Evolutionary conservation across 2,888 invertebrate species (phyloP), one percentile per base, ranked within the genome.

Genomic region (Aspidiotus rigidus): DNA sequence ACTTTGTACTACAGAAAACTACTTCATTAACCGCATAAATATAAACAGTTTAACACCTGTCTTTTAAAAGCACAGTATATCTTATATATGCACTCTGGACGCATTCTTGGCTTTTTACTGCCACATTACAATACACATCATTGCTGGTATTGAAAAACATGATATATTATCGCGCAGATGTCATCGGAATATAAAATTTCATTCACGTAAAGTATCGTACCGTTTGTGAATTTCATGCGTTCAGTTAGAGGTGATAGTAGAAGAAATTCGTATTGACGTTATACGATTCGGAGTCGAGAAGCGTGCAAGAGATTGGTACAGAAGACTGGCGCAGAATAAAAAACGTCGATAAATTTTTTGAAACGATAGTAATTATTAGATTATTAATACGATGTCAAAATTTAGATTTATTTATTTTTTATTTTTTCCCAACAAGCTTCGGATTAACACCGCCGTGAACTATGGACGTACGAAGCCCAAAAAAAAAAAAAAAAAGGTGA

Each of bases 111-210:
- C 28, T 28, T 28, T 28, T 49, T 49, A 49, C 49, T 49, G 49
- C 49, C 49, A n/a, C 49, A 11, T 49, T 49, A 49, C 49, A 49
- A 49, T 49, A n/a, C 10, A 11, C n/a, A 49, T 49, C 10, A n/a
- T n/a, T 49, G 49, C 11, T 49, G 28, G 28, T 28, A 28, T 28
- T 28, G 28, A 41, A 56, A 59, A 67, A 39, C 49, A 40, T 67
- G 67, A 67, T 67, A 67, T 67, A 67, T 67, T 67, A 67, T 59
- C 11, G 57, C 49, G 53, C 60, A 67, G 53, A 67, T 67, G 67
- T 67, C 67, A 66, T 66, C 59, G 13, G 17, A 17, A 10, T 66
- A 59, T 59, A 39, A 57, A 66, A 66, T 66, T 57, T 66, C 66
- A 42, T 59, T 66, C 66, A 55, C 28, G 59, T 56, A 44, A 66